Base-by-base conservation (phyloP, 2,888 invertebrate genomes). In the Meiosimyza platycephala region DNA sequence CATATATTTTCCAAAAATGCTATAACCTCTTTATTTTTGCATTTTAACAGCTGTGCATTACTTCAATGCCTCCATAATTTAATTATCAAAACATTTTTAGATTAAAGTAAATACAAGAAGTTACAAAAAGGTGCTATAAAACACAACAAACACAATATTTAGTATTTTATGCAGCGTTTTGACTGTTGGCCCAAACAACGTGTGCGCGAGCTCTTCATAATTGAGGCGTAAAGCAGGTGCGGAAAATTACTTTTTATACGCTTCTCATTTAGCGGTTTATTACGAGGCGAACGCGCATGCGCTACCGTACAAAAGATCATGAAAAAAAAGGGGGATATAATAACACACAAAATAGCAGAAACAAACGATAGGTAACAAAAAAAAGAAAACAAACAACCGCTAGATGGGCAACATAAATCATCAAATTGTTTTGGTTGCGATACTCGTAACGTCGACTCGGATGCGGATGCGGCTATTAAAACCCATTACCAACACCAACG, bases 241-340 rank as follows among this genome's bases (percentile, higher is more conserved):
- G 83, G 83, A 84, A 83, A 84, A 83, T 84, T 80, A 79, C 80
- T 79, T 83, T 83, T 83, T 84, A 81, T 82, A 81, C 78, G 81
- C 79, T 82, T 78, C 78, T 65, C 79, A 80, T 82, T 83, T 83
- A 82, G 82, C 80, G 82, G 82, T 80, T 84, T 83, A 81, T 69
- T 59, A 52, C 28, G 33, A 79, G 74, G 76, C 22, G 51, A 64
- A 50, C 12, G 28, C 51, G 22, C 64, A 50, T 64, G 64, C 50
- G 64, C 52, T 18, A n/a, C 64, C 9, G 11, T 33, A 62, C 28
- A 62, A 33, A 62, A 62, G 15, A 40, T 40, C 40, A 40, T 64
- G 47, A 76, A 69, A 76, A 74, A 76, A 75, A 76, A 78, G 78
- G 77, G 51, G 16, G 2, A 79, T 28, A 33, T 33, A 13, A 28